Evolutionary conservation across 2,797 vertebrate genomes (phyloP), one percentile per base, ranked within the genome.

Genomic region (Phalanger gymnotis): DNA sequence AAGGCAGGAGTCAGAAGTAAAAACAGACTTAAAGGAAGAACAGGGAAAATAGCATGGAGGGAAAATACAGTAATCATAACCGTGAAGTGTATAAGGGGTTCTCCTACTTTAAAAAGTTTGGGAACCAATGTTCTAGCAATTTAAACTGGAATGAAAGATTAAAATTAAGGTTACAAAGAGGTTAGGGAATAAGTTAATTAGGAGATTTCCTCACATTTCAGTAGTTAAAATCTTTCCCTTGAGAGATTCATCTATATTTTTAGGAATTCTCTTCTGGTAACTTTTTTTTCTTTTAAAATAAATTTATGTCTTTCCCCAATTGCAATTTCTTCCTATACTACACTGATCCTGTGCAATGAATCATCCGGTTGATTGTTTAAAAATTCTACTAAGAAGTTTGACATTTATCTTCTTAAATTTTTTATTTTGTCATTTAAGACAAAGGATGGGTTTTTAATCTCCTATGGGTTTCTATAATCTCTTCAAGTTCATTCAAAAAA

Each of bases 301-400:
- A 91, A 93, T 97, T 92, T 92, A 61, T 94, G 90, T 91, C 90
- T 89, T 13, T 54, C 90, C 56, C 9, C 90, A 4, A 30, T 93
- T 97, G 95, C 89, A 81, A 40, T 93, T 57, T 90, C 90, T 53
- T 91, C 90, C 92, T 94, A 54, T 92, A 90, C 47, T 81, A 58
- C 94, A 66, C 0, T 10, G 57, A 94, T 95, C 34, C 89, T 95
- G 91, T 95, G 66, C 90, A 57, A 96, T 93, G 73, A 81, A 81
- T 92, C 52, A 94, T 95, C 94, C 92, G 92, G 91, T 51, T 55
- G 92, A 0, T 1, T 95, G 57, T 81, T 81, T 53, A 92, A 96
- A 97, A 96, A 94, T 81, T 58, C 95, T 94, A 95, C 92, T 97
- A 96, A 81, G 5, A 13, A 54, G 94, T 92, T 93, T 94, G 61